Evolutionary conservation across 2,113 vertebrate species (phyloP), one percentile per base, ranked within the genome.

Genomic region (Sprattus sprattus): DNA sequence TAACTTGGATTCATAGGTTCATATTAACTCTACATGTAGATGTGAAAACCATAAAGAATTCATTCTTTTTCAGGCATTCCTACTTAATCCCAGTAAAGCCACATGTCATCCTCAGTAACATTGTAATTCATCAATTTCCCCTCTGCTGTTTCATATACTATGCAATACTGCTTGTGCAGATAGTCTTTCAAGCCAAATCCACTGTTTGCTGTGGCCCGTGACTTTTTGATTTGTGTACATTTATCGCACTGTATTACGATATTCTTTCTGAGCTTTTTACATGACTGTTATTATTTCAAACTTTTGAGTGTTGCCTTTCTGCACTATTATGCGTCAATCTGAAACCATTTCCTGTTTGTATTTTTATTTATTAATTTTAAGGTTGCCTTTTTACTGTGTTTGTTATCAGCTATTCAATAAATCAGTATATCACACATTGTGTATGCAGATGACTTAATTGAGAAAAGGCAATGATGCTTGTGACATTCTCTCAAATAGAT

Each of bases 151-250:
- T 39, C 25, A 75, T 32, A 75, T 78, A 15, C 71, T 78, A 78
- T 78, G 71, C 71, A 78, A 78, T 78, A 28, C 44, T 78, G 28
- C 71, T 78, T 78, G 28, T 78, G 71, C 15, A 78, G 13, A 78
- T 78, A 78, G 39, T 78, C 71, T 39, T 78, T 78, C 28, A 78
- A 78, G 71, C 71, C 71, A 78, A 78, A 78, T 78, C 71, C 32
- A 71, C 64, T 71, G 64, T 39, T 78, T 78, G 64, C 64, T 67
- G 71, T 78, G 71, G 2, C 71, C 39, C 2, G 8, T 75, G 71
- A 78, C 39, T 39, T 32, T 39, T 13, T 78, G 71, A 32, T 13
- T 32, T 78, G 15, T 78, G 28, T 78, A 39, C 71, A 71, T 71
- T 28, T 25, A 71, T 15, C 6, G 11, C 71, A 78, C 71, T 78